These are phyloP conservation scores for Urocynchramus pylzowi DNA, from an alignment of 2,113 vertebrate genomes.

Conservation along the genomic window DNA sequence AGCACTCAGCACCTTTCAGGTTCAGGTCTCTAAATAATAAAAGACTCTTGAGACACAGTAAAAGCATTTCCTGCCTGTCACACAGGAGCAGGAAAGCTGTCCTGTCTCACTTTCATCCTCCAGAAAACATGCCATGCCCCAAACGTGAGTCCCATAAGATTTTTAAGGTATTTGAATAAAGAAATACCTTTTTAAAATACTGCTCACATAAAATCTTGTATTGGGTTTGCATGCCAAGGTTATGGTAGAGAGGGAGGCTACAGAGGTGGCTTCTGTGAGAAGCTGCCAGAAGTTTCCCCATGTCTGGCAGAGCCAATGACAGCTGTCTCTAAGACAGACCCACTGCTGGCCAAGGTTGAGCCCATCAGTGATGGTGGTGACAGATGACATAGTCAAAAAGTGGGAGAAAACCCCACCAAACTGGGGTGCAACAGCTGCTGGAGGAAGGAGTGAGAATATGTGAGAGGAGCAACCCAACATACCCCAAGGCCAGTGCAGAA, in stretches of 20 bases:
- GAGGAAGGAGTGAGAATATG: background rate
- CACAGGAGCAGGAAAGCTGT: background rate
- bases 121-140: background rate
- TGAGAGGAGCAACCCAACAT: background rate
- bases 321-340: background rate
- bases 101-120: background rate
- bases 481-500: background rate
- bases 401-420: background rate
- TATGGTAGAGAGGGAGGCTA: background rate
- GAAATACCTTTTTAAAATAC: background rate
- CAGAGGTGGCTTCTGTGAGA: background rate
- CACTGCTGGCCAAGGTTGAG: background rate
- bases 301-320: background rate
- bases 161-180: background rate
- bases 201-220: background rate
- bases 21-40: constrained; percentile 20
- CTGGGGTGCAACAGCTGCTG: background rate
- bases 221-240: background rate
- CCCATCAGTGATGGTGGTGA: too few relatives aligned
- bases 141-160: background rate
- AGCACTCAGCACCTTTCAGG: constrained; percentile 35
- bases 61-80: background rate
- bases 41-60: background rate
- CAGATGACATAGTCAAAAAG: background rate
- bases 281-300: background rate